A percentile compares a stretch with the other conserved stretches of the same genome.
Conservation (phyloP, 2,113 vertebrate species). For the Paraplagusia blochii region DNA sequence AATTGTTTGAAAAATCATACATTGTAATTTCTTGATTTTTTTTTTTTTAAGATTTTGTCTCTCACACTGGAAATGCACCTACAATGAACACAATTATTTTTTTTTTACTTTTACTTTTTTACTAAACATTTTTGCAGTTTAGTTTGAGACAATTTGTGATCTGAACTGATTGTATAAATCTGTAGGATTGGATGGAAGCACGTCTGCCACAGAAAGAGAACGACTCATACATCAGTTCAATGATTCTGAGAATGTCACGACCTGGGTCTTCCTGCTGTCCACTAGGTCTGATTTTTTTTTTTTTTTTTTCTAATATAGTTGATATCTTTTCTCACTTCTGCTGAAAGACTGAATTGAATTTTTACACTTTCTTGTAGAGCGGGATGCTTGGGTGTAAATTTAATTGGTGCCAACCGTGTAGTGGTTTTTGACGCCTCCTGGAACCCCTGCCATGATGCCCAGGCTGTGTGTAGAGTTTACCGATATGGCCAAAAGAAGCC, state of each 20-base stretch:
- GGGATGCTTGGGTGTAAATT: constrained; percentile 95
- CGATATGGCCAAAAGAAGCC: constrained; percentile 96
- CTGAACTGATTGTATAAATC: constrained; percentile 8
- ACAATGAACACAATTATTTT: no score
- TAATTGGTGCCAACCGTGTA: constrained; percentile 96
- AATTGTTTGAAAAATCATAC: no score
- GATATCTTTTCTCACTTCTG: no score
- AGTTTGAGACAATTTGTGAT: background rate
- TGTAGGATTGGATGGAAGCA: constrained; percentile 94
- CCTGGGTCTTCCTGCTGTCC: constrained; percentile 94
- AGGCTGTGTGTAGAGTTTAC: constrained; percentile 95
- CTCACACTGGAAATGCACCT: no score
- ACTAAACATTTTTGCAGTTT: background rate
- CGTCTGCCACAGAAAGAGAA: constrained; percentile 93
- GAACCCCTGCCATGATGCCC: constrained; percentile 98
- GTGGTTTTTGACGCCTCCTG: constrained; percentile 98
- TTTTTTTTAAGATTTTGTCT: no score
- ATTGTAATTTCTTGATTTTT: no score
- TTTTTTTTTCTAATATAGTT: no score
- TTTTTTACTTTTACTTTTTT: no score
- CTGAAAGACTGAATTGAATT: background rate
- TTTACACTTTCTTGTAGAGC: constrained; percentile 74
- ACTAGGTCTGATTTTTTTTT: constrained; percentile 76
- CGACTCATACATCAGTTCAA: constrained; percentile 98
- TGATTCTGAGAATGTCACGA: constrained; percentile 83